Evolutionary conservation across 2,888 invertebrate species (phyloP).

Genomic region (Amphimallon solstitiale): DNA sequence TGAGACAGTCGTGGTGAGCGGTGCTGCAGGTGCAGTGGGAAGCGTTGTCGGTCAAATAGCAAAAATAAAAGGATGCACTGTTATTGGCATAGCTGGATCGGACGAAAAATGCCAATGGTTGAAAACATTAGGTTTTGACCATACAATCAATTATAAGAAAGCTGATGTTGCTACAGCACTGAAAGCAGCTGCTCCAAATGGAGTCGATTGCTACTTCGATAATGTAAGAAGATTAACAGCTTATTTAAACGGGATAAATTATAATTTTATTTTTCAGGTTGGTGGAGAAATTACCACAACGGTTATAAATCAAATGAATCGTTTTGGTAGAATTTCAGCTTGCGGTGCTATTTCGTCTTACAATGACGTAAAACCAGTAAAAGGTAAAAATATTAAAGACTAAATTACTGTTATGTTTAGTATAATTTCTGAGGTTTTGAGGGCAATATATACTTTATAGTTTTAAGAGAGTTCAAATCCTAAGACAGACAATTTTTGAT

Average conservation of each 20-base stretch:
- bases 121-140: constrained; percentile 73
- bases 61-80: constrained; percentile 75
- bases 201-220: constrained; percentile 81
- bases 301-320: constrained; percentile 72
- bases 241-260: background rate
- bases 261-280: constrained; percentile 60
- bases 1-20: constrained; percentile 77
- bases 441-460: too few relatives aligned
- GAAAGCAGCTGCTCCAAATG: constrained; percentile 72
- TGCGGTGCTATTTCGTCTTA: constrained; percentile 75
- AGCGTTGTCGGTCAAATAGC: constrained; percentile 82
- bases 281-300: constrained; percentile 72
- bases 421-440: too few relatives aligned
- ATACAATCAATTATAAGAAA: constrained; percentile 77
- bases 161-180: constrained; percentile 70
- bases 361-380: constrained; percentile 62
- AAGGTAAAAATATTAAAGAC: too few relatives aligned
- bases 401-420: too few relatives aligned
- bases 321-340: constrained; percentile 70
- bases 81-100: constrained; percentile 77
- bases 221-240: constrained; percentile 67
- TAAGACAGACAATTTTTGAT: too few relatives aligned
- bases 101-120: constrained; percentile 78
- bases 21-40: constrained; percentile 84
- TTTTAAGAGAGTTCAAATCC: too few relatives aligned